A percentile compares a stretch with the other conserved stretches of the same genome.
phyloP scores from a whole-genome alignment of 1,140 invertebrate species.

The Drosophila hydei region DNA sequence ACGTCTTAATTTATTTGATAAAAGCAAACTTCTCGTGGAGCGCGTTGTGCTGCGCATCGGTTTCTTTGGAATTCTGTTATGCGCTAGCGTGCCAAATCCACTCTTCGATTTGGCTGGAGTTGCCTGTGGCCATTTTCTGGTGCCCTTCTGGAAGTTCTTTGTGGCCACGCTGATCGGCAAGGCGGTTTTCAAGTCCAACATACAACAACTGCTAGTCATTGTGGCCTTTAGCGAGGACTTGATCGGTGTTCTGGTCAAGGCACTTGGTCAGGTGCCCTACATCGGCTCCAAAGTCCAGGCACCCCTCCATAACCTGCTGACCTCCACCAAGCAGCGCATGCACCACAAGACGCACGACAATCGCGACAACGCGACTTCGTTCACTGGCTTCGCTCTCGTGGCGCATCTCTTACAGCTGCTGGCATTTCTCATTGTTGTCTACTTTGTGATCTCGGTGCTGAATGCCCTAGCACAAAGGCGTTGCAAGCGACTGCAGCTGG shows the following conservation, averaged over 20 bases:
- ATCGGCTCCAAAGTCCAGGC: slow-evolving; percentile 92
- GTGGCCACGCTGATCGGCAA: slow-evolving; percentile 99
- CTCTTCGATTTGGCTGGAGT: slow-evolving; percentile 99
- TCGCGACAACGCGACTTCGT: background rate
- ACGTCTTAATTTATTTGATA: slow-evolving; percentile 85
- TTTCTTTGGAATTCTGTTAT: slow-evolving; percentile 98
- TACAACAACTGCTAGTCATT: slow-evolving; percentile 99
- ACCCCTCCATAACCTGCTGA: slow-evolving; percentile 93
- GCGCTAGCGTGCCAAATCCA: slow-evolving; percentile 99
- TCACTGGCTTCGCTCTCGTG: slow-evolving; percentile 86
- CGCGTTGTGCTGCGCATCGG: slow-evolving; percentile 96
- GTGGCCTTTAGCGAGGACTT: slow-evolving; percentile 97
- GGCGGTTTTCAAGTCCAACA: slow-evolving; percentile 99
- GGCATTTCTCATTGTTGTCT: slow-evolving; percentile 95
- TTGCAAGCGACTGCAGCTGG: slow-evolving; percentile 89
- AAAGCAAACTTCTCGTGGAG: slow-evolving; percentile 94
- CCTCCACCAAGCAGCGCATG: slow-evolving; percentile 94
- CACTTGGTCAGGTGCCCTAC: slow-evolving; percentile 90
- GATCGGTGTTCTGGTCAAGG: slow-evolving; percentile 90
- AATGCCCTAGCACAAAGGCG: slow-evolving; percentile 98
- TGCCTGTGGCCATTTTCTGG: slow-evolving; percentile 99
- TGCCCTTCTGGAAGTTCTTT: slow-evolving; percentile 99
- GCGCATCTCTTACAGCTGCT: slow-evolving; percentile 95
- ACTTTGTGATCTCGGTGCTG: slow-evolving; percentile 97
- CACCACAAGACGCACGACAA: slow-evolving; percentile 85